Evolutionary conservation across 1,140 invertebrate species (phyloP).

Genomic region (Mylabris phalerata): DNA sequence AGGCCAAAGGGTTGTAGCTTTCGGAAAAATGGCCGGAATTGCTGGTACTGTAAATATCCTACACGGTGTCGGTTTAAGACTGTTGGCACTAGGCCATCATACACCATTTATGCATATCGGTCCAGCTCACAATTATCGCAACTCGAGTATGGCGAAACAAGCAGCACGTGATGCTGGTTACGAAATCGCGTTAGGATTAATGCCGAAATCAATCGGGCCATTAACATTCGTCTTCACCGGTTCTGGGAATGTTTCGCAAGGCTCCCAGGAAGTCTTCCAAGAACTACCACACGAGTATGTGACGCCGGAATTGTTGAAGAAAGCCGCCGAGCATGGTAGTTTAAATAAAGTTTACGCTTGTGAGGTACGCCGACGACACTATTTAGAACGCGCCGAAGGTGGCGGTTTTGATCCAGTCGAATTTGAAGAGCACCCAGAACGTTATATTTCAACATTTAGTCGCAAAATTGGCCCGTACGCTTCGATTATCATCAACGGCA

Average conservation of each 20-base stretch:
- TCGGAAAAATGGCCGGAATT: constrained; percentile 98
- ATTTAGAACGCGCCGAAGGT: constrained; percentile 85
- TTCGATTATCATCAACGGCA: constrained; percentile 94
- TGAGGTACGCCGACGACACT: constrained; percentile 86
- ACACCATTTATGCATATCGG: constrained; percentile 99
- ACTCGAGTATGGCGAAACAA: constrained; percentile 94
- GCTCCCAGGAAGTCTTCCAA: constrained; percentile 96
- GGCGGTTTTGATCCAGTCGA: constrained; percentile 86
- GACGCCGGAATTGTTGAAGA: constrained; percentile 85
- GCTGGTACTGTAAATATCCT: constrained; percentile 99
- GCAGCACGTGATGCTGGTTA: constrained; percentile 96
- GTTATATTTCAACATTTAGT: constrained; percentile 93
- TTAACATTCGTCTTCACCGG: constrained; percentile 98
- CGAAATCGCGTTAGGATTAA: constrained; percentile 92
- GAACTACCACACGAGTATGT: constrained; percentile 98
- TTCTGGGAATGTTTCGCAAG: constrained; percentile 77
- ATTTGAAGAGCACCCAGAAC: constrained; percentile 86
- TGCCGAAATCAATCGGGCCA: constrained; percentile 97
- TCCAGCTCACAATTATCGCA: constrained; percentile 95
- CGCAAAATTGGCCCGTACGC: constrained; percentile 97
- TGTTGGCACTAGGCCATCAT: constrained; percentile 94
- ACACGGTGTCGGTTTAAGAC: constrained; percentile 88
- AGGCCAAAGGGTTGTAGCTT: constrained; percentile 91
- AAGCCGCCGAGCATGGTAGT: constrained; percentile 94
- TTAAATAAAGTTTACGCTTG: constrained; percentile 85